These are phyloP conservation scores for Percopsis omiscomaycus DNA, from an alignment of 2,797 vertebrate genomes.

Conservation along the genomic window DNA sequence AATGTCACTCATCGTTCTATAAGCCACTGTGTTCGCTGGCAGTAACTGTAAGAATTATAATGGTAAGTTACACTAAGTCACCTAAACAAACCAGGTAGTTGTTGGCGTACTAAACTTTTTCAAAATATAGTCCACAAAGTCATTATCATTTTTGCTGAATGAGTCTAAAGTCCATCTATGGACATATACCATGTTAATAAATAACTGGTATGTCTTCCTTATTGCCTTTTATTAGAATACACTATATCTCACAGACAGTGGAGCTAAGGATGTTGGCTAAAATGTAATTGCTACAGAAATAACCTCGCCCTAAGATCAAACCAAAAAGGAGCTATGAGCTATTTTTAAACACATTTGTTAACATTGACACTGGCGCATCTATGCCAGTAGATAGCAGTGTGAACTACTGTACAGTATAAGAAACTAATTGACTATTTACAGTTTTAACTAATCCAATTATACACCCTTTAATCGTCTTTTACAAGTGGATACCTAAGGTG, in stretches of 20 bases:
- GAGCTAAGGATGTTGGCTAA: neutral
- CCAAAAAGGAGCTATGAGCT: too few relatives aligned
- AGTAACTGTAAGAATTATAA: neutral
- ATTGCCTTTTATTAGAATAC: constrained; percentile 44
- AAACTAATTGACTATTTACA: neutral
- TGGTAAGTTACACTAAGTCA: too few relatives aligned
- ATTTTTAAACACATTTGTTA: too few relatives aligned
- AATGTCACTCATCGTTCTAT: constrained; percentile 62
- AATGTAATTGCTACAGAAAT: too few relatives aligned
- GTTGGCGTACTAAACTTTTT: constrained; percentile 20
- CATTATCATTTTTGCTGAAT: neutral
- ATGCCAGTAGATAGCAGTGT: too few relatives aligned
- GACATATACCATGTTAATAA: constrained; percentile 53
- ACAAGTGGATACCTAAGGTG: too few relatives aligned
- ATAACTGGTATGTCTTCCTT: constrained; percentile 58
- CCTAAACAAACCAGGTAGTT: too few relatives aligned
- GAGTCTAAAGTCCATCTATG: constrained; percentile 56
- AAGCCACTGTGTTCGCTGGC: neutral
- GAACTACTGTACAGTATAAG: neutral
- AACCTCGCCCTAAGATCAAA: too few relatives aligned
- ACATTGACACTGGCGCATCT: neutral
- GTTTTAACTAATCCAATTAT: neutral
- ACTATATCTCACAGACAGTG: neutral
- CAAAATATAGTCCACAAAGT: neutral
- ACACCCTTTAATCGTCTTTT: neutral